Evolutionary conservation across 2,113 vertebrate species (phyloP).

Genomic region (Aramus guarauna): DNA sequence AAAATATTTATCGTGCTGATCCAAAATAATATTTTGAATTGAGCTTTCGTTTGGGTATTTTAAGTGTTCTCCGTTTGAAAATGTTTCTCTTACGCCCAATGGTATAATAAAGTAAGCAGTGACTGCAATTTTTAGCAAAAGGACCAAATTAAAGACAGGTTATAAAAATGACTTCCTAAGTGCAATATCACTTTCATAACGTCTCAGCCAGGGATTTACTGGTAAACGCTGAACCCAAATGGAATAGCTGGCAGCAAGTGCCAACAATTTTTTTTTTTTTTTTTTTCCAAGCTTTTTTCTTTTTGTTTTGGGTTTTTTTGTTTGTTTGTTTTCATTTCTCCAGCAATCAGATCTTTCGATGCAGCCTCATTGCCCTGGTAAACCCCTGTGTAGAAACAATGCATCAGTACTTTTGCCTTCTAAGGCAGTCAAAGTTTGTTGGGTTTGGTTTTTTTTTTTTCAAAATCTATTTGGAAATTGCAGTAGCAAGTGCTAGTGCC

Average conservation of each 20-base stretch:
- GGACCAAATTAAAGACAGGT: slow-evolving; percentile 80
- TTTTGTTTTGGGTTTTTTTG: neutral
- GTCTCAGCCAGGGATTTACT: slow-evolving; percentile 77
- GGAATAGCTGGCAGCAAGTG: slow-evolving; percentile 39
- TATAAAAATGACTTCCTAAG: slow-evolving; percentile 81
- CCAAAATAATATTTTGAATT: neutral
- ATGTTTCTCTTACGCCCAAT: slow-evolving; percentile 82
- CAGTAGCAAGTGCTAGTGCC: slow-evolving; percentile 82
- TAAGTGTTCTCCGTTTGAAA: neutral
- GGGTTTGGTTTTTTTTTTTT: neutral
- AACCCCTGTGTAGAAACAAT: slow-evolving; percentile 66
- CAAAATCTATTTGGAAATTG: slow-evolving; percentile 70
- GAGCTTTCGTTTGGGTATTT: neutral
- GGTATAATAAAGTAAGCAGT: slow-evolving; percentile 87
- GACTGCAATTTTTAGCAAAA: slow-evolving; percentile 81
- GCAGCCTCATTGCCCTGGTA: slow-evolving; percentile 66
- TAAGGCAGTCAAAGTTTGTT: slow-evolving; percentile 77
- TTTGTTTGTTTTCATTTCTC: slow-evolving; percentile 38
- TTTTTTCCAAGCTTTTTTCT: neutral
- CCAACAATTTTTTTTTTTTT: neutral
- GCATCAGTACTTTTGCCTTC: slow-evolving; percentile 79
- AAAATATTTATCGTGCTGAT: neutral
- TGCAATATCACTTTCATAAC: slow-evolving; percentile 73
- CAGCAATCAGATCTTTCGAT: slow-evolving; percentile 42
- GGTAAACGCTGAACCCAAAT: slow-evolving; percentile 64